These are phyloP conservation scores for Cataglyphis altisquamis DNA, from an alignment of 2,888 invertebrate genomes.

Conservation along the genomic window DNA sequence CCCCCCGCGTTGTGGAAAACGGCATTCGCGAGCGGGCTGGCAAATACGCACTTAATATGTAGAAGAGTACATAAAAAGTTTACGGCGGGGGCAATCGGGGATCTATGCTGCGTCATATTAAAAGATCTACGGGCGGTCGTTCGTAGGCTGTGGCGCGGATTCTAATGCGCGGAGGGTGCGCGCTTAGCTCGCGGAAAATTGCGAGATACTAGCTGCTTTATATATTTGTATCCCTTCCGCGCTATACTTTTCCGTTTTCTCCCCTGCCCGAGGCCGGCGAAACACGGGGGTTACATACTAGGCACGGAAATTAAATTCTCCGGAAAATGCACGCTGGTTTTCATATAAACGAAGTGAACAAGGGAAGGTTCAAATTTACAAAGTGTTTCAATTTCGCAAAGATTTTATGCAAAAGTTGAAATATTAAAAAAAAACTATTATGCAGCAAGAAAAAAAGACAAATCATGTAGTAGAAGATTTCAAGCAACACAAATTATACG, in stretches of 20 bases:
- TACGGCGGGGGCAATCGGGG: conserved; percentile 76
- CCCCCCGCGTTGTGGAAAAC: background rate
- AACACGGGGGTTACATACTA: conserved; percentile 13
- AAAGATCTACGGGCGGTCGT: conserved; percentile 73
- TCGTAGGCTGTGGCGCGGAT: conserved; percentile 53
- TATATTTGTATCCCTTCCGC: conserved; percentile 52
- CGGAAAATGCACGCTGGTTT: background rate
- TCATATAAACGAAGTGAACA: conserved; percentile 17
- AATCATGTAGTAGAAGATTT: background rate
- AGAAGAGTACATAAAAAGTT: conserved; percentile 75
- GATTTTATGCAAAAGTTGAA: background rate
- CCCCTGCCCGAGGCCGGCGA: conserved; percentile 5
- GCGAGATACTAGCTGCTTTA: conserved; percentile 45
- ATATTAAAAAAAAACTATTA: conserved; percentile 18
- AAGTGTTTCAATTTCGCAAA: conserved; percentile 46
- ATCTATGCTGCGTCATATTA: conserved; percentile 76
- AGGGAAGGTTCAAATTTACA: conserved; percentile 10
- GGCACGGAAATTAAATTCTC: conserved; percentile 70
- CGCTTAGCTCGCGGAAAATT: conserved; percentile 63
- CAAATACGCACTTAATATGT: conserved; percentile 70
- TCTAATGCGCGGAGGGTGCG: conserved; percentile 32
- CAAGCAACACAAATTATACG: background rate
- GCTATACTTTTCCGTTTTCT: conserved; percentile 60
- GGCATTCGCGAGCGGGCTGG: conserved; percentile 56
- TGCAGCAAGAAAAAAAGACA: too few relatives aligned